Base-by-base conservation (phyloP, 1,140 invertebrate genomes). In the Eriocheir sinensis region DNA sequence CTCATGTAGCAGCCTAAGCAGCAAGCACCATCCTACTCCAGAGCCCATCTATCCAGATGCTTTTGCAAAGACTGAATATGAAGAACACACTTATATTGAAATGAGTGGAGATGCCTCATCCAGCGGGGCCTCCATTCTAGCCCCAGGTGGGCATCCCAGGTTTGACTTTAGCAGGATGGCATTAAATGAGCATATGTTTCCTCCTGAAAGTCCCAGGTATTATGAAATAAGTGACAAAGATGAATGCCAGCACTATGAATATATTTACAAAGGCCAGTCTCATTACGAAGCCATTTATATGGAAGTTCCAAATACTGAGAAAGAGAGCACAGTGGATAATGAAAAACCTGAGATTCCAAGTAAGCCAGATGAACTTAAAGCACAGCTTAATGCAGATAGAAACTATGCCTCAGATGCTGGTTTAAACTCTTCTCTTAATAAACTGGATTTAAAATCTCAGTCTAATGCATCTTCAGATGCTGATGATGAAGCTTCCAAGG, bases 401-500 rank as follows among this genome's bases (percentile, higher is more conserved):
- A 95, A 95, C 32, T 91, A 90, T 86, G 36, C 89, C 32, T 93
- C 91, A 53, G 95, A 95, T 21, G n/a, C 93, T 80, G 89, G 80
- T 91, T 40, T 93, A 36, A 93, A 92, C 36, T 92, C 89, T 32
- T 94, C 95, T n/a, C 30, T 94, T 44, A 94, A 53, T 36, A 94
- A 94, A 48, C 80, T 94, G 38, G 90, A 93, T 30, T 79, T 89
- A 38, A 93, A 95, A 41, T 91, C 92, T 72, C 94, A 92, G 91
- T 96, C 96, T n/a, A 95, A 96, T 93, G 95, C 93, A 44, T 95
- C 98, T 96, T 98, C 98, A 0, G 98, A 98, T 97, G 98, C 98
- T 0, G 98, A 99, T 96, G 98, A 99, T 96, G 98, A 98, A 97
- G 98, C 97, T 15, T 98, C 98, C 0, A 98, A 98, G 96, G 98